Evolutionary conservation across 2,797 vertebrate species (phyloP).

Genomic region (Spheniscus humboldti): DNA sequence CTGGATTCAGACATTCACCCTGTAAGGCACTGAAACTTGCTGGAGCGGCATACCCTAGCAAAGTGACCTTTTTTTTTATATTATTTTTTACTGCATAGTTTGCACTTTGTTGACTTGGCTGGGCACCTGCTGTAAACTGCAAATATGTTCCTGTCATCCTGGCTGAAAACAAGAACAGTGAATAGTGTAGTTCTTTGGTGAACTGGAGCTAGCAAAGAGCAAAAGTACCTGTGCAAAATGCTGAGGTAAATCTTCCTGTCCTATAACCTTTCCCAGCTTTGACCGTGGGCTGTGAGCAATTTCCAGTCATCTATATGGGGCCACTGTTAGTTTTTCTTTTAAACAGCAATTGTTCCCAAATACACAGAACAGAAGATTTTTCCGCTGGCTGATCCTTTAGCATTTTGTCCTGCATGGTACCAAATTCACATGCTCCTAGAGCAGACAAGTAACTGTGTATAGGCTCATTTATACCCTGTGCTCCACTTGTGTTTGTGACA

Average conservation of each 20-base stretch:
- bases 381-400: background rate
- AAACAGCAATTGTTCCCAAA: background rate
- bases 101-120: conserved; percentile 49
- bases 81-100: conserved; percentile 57
- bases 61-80: conserved; percentile 60
- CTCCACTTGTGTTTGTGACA: background rate
- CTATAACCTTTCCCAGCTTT: conserved; percentile 32
- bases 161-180: conserved; percentile 27
- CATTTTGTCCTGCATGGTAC: background rate
- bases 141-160: conserved; percentile 57
- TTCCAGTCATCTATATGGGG: background rate
- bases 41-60: conserved; percentile 41
- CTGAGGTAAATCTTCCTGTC: conserved; percentile 44
- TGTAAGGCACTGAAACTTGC: conserved; percentile 43
- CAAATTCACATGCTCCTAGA: background rate
- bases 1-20: background rate
- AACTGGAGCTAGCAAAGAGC: background rate
- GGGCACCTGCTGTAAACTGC: conserved; percentile 57
- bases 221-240: conserved; percentile 17
- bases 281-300: background rate
- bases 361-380: background rate
- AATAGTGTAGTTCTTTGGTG: background rate
- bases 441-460: background rate
- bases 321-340: background rate
- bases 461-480: background rate